These are phyloP conservation scores for Platyscapa corneri DNA, from an alignment of 1,140 invertebrate genomes.

Conservation along the genomic window DNA sequence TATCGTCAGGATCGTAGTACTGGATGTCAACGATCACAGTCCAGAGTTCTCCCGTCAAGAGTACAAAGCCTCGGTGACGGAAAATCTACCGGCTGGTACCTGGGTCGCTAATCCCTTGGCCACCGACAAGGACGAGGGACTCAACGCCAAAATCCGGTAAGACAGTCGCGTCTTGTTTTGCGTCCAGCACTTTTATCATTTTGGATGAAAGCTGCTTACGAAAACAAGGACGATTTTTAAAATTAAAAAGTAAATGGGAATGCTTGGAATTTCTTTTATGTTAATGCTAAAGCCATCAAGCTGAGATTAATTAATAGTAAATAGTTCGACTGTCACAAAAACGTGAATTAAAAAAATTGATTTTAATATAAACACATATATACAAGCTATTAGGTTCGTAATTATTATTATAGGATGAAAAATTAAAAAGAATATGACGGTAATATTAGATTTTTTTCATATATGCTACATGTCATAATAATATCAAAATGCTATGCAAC, in stretches of 20 bases:
- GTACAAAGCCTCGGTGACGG: constrained; percentile 84
- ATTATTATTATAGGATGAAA: background rate
- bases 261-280: background rate
- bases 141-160: constrained; percentile 88
- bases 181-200: constrained; percentile 10
- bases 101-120: constrained; percentile 83
- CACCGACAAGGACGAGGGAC: constrained; percentile 86
- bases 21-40: constrained; percentile 95
- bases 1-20: constrained; percentile 89
- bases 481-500: background rate
- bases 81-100: constrained; percentile 84
- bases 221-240: constrained; percentile 4
- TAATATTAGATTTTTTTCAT: background rate
- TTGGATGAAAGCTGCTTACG: constrained; percentile 1
- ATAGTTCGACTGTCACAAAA: background rate
- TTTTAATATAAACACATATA: background rate
- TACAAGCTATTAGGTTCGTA: background rate
- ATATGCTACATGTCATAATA: background rate
- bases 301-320: constrained; percentile 7
- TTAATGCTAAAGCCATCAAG: background rate
- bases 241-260: constrained; percentile 12
- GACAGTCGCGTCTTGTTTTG: constrained; percentile 16
- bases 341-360: background rate
- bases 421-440: too few species aligned
- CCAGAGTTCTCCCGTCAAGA: constrained; percentile 87